Conservation (phyloP, 2,113 vertebrate genomes). For the Okapia johnstoni region DNA sequence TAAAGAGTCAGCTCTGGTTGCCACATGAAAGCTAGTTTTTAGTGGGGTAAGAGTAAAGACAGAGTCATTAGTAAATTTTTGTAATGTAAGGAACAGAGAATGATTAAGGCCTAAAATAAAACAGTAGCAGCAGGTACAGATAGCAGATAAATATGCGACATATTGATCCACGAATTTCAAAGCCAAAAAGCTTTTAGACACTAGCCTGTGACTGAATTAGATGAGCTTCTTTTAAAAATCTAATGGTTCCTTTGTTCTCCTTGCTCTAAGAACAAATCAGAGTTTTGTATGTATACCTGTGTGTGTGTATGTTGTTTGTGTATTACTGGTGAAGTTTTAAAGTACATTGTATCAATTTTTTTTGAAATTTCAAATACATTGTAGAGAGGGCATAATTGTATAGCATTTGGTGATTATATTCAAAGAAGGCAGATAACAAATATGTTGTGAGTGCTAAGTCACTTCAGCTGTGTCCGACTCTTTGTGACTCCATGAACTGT, state of each 20-base stretch:
- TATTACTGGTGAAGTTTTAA: background rate
- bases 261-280: background rate
- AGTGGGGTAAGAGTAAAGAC: background rate
- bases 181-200: background rate
- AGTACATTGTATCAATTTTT: background rate
- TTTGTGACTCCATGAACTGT: background rate
- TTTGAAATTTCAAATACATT: conserved; percentile 5
- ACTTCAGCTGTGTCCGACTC: background rate
- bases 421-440: conserved; percentile 8
- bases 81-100: background rate
- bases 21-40: background rate
- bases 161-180: background rate
- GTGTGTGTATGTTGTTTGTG: background rate
- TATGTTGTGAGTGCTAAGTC: background rate
- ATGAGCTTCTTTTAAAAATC: background rate
- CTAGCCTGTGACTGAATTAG: background rate
- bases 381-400: background rate
- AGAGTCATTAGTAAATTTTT: background rate
- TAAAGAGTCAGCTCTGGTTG: background rate
- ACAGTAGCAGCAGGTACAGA: background rate
- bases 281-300: background rate
- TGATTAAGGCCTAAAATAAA: background rate
- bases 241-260: background rate
- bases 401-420: background rate
- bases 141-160: background rate